Base-by-base conservation (phyloP, 2,113 vertebrate genomes). In the Lasiurus cinereus region DNA sequence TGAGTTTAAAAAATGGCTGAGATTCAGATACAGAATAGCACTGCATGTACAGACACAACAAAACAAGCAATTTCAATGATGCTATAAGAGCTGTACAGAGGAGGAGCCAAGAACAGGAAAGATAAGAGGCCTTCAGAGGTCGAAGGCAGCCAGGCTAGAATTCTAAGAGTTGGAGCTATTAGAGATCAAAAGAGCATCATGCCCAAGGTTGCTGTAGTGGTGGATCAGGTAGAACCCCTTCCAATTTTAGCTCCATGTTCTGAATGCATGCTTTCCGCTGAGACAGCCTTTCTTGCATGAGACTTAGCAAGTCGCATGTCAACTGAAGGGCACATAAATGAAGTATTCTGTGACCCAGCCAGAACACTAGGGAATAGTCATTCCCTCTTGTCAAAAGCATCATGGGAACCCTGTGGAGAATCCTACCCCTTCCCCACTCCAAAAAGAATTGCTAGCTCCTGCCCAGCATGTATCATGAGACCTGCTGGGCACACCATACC, bases 371-470 rank as follows among this genome's bases (percentile, higher is more conserved):
- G 16, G 24, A 95, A 62, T 14, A 1, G 22, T 76, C 74, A 46
- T 62, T 93, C 48, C 62, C 59, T 85, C 70, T 59, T 84, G 76
- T 72, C 66, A 88, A 92, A 43, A 59, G 29, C 18, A 88, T 46
- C 27, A 13, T 10, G 21, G 77, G 72, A 84, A 74, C 31, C 87
- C 39, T 74, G 27, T 50, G 36, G 82, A 90, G 84, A 82, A 83
- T 50, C 36, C 33, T 31, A 11, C 52, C 74, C 31, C 33, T 66
- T 87, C 29, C 6, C 54, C 62, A 82, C 29, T 39, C 72, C 48
- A 33, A 70, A 79, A 22, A 94, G 31, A 95, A 85, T 4, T 83
- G 92, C 29, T 48, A 96, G 74, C 29, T 43, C 48, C 10, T 93
- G 13, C 16, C 27, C 76, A 92, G 59, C 59, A 67, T 33, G 6